phyloP scores from a whole-genome alignment of 2,888 invertebrate genomes.

The Brachypalpus laphriformis region DNA sequence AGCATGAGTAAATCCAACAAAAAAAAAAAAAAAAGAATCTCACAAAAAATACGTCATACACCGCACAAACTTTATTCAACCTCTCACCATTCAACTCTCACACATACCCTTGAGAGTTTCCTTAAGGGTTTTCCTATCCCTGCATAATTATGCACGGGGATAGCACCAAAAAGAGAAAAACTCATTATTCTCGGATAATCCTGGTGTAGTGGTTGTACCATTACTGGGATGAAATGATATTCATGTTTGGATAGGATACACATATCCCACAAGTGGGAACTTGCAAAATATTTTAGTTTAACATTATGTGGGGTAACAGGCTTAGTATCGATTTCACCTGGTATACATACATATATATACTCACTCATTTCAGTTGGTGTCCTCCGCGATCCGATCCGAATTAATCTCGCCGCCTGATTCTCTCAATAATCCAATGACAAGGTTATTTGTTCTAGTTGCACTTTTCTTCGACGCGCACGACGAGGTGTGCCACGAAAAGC shows the following conservation, averaged over 20 bases:
- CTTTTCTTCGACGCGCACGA: conserved; percentile 13
- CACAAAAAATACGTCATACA: not conserved
- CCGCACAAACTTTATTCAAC: conserved; percentile 1
- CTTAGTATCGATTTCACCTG: conserved; percentile 49
- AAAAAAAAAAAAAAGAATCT: conserved; percentile 7
- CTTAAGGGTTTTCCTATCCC: conserved; percentile 35
- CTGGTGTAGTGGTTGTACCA: conserved; percentile 34
- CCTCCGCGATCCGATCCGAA: conserved; percentile 51
- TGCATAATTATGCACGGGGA: conserved; percentile 51
- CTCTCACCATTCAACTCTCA: too few relatives aligned
- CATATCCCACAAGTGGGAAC: not conserved
- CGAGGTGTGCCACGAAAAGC: not conserved
- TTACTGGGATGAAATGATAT: conserved; percentile 56
- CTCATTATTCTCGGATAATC: conserved; percentile 64
- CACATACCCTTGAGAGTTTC: conserved; percentile 20
- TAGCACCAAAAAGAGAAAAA: conserved; percentile 14
- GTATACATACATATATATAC: too few relatives aligned
- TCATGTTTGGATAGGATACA: conserved; percentile 27
- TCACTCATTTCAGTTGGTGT: conserved; percentile 61
- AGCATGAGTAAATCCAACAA: conserved; percentile 22
- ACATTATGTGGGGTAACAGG: conserved; percentile 12
- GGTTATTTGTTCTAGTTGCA: conserved; percentile 26
- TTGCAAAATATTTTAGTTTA: conserved; percentile 16
- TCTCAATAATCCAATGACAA: conserved; percentile 70
- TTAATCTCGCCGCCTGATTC: conserved; percentile 44